phyloP scores from a whole-genome alignment of 2,113 vertebrate genomes.

The Haplochromis burtoni region DNA sequence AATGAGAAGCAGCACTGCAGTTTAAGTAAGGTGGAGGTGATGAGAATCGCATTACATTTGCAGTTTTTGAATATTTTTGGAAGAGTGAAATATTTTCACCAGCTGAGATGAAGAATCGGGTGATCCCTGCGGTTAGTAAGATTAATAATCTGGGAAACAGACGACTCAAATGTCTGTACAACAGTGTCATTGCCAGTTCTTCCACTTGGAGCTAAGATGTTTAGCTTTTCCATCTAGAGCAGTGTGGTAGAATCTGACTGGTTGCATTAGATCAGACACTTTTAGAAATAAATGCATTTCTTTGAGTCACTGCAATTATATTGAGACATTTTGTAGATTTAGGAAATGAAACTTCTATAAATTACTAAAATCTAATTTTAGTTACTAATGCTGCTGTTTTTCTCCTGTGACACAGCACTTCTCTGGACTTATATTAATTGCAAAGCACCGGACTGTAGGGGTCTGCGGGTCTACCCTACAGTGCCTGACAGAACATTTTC shows the following conservation, averaged over 20 bases:
- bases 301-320: not conserved
- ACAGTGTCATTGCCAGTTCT: not conserved
- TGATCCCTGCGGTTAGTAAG: accelerated
- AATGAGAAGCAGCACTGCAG: not conserved
- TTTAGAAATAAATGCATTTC: not conserved
- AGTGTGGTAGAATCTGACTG: not conserved
- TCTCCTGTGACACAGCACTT: not conserved
- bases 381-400: not conserved
- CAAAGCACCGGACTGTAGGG: not conserved
- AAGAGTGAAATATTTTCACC: not conserved
- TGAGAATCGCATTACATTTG: not conserved
- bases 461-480: not conserved
- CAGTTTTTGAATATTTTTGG: not conserved
- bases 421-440: not conserved
- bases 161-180: not conserved
- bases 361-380: not conserved
- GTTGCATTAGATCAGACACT: not conserved
- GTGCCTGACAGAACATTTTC: not conserved
- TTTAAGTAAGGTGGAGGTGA: not conserved
- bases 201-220: not conserved
- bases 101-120: not conserved
- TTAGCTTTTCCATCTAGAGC: not conserved
- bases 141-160: not conserved
- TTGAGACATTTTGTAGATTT: not conserved
- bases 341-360: not conserved